phyloP scores from a whole-genome alignment of 2,888 invertebrate species.

The Clusia tigrina region DNA sequence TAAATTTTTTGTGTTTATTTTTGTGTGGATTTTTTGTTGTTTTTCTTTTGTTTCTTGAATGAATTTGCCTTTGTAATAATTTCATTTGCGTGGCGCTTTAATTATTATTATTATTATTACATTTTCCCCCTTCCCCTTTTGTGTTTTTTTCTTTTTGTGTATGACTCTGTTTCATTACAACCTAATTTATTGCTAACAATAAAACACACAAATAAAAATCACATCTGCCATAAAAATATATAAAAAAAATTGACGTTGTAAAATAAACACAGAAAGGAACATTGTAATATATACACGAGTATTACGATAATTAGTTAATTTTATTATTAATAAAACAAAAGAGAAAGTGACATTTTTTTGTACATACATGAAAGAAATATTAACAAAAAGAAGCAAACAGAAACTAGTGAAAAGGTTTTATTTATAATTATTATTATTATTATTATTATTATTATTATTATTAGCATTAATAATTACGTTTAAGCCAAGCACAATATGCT shows the following conservation, averaged over 20 bases:
- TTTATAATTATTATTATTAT: slow-evolving; percentile 17
- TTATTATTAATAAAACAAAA: background rate
- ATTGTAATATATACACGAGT: background rate
- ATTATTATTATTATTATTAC: no score
- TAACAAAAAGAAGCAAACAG: slow-evolving; percentile 38
- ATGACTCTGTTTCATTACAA: slow-evolving; percentile 6
- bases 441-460: slow-evolving; percentile 6
- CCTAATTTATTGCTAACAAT: slow-evolving; percentile 12
- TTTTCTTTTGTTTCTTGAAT: background rate
- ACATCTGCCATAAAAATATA: slow-evolving; percentile 13
- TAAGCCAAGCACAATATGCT: slow-evolving; percentile 14
- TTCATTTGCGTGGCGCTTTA: slow-evolving; percentile 13
- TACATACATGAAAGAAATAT: slow-evolving; percentile 33
- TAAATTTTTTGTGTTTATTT: background rate
- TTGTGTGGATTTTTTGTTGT: background rate
- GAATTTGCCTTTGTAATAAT: slow-evolving; percentile 1
- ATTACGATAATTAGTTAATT: slow-evolving; percentile 11
- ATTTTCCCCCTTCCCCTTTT: no score
- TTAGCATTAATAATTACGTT: slow-evolving; percentile 13
- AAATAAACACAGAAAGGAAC: background rate
- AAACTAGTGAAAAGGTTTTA: slow-evolving; percentile 43
- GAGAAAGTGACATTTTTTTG: slow-evolving; percentile 28
- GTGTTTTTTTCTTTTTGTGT: background rate
- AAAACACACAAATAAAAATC: background rate
- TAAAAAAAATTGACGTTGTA: slow-evolving; percentile 2